Percentiles rank a stretch among this genome's conserved stretches.
Evolutionary conservation across 2,113 vertebrate species (phyloP).

Genomic region (Bufo gargarizans): DNA sequence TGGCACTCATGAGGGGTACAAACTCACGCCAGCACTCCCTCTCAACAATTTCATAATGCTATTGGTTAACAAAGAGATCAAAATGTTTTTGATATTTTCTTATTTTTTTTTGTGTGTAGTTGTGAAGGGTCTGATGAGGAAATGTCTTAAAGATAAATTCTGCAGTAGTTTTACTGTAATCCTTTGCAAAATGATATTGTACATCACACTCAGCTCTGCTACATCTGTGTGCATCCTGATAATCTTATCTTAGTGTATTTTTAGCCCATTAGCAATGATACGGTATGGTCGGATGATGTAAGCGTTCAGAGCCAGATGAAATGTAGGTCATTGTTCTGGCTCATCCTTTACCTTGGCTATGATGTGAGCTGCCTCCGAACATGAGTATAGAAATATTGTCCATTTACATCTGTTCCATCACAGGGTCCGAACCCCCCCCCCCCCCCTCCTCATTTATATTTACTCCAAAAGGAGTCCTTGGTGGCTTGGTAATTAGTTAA

Average conservation of each 20-base stretch:
- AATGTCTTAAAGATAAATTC: neutral
- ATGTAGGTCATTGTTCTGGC: neutral
- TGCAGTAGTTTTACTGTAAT: neutral
- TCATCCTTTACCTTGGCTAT: neutral
- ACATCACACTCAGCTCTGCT: neutral
- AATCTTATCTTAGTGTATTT: neutral
- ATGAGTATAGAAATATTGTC: neutral
- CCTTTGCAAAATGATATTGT: neutral
- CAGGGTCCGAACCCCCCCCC: neutral
- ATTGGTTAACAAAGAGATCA: too few species aligned
- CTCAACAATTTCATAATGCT: too few species aligned
- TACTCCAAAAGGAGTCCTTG: constrained; percentile 11
- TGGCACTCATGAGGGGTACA: too few species aligned
- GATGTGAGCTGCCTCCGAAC: neutral
- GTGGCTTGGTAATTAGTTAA: constrained; percentile 45
- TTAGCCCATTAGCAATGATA: neutral
- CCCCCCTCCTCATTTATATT: constrained; percentile 3
- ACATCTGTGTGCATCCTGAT: neutral
- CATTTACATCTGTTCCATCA: constrained; percentile 7
- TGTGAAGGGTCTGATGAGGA: too few species aligned
- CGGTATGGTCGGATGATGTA: neutral
- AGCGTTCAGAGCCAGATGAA: neutral
- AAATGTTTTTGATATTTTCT: too few species aligned
- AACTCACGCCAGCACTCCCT: too few species aligned
- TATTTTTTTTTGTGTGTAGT: too few species aligned